Conservation (phyloP, 2,113 vertebrate species). For the Holacanthus passer region DNA sequence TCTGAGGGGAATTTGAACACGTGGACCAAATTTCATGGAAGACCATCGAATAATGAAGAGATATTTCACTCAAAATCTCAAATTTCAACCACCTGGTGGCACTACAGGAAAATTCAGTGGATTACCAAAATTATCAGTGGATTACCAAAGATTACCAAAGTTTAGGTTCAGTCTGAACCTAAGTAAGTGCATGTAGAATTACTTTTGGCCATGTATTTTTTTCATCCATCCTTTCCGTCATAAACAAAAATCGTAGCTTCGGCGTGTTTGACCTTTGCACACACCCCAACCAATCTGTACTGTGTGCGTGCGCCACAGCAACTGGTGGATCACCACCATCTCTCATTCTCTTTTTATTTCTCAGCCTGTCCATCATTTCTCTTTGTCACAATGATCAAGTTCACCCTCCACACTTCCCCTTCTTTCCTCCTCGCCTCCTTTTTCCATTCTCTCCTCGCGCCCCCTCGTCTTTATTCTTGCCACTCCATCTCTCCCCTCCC, state of each 20-base stretch:
- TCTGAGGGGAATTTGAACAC: background rate
- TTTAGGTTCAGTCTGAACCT: too few species aligned
- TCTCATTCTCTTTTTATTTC: background rate
- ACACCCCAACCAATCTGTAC: background rate
- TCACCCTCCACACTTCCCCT: conserved; percentile 19
- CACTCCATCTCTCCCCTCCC: conserved; percentile 2
- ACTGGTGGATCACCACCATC: conserved; percentile 8
- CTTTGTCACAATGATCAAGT: conserved; percentile 9
- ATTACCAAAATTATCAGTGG: too few species aligned
- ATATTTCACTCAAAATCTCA: background rate
- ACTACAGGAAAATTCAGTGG: background rate
- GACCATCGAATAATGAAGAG: too few species aligned
- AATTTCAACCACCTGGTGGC: background rate
- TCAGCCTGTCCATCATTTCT: background rate
- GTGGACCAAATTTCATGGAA: background rate
- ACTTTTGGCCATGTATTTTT: too few species aligned
- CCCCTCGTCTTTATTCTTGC: conserved; percentile 53
- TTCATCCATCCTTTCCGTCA: too few species aligned
- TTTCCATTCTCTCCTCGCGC: conserved; percentile 44
- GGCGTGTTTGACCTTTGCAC: background rate
- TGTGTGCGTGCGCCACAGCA: background rate
- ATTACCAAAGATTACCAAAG: too few species aligned
- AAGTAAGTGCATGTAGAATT: too few species aligned
- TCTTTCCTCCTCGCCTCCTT: conserved; percentile 13
- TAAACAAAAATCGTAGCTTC: background rate